Conservation (phyloP, 2,113 vertebrate species). For the Hoplias malabaricus region DNA sequence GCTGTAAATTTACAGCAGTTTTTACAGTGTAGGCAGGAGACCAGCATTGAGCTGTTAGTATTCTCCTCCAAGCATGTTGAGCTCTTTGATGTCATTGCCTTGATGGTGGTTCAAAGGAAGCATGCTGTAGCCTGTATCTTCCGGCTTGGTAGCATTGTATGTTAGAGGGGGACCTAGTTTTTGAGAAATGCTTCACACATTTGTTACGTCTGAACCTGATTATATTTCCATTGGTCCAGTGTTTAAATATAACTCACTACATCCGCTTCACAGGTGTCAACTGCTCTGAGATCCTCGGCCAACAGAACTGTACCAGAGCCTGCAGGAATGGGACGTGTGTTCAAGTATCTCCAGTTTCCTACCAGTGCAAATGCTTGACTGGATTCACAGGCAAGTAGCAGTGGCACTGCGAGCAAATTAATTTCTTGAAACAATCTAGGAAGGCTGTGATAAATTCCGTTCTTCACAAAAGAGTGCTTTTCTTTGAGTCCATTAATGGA, state of each 20-base stretch:
- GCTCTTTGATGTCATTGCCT: too few relatives aligned
- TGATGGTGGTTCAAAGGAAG: too few relatives aligned
- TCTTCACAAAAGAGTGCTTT: conserved; percentile 16
- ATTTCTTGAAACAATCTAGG: neutral
- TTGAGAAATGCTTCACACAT: too few relatives aligned
- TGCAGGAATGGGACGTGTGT: conserved; percentile 74
- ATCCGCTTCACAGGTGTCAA: conserved; percentile 70
- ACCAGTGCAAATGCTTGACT: conserved; percentile 71
- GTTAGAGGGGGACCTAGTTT: too few relatives aligned
- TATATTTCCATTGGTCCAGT: neutral
- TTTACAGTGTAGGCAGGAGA: too few relatives aligned
- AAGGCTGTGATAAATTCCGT: neutral
- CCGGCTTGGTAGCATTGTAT: too few relatives aligned
- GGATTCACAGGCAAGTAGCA: conserved; percentile 74
- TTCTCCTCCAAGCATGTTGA: too few relatives aligned
- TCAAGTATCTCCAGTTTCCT: conserved; percentile 67
- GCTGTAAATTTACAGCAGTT: too few relatives aligned
- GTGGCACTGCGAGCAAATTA: neutral
- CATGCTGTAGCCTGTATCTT: too few relatives aligned
- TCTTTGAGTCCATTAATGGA: conserved; percentile 10
- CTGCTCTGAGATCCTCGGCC: conserved; percentile 77
- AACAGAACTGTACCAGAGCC: conserved; percentile 66
- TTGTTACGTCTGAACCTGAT: neutral
- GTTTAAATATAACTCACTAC: neutral
- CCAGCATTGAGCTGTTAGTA: too few relatives aligned